Percentiles rank a stretch among this genome's conserved stretches.
Evolutionary conservation across 1,140 invertebrate species (phyloP).

Genomic region (Drosophila kikkawai): DNA sequence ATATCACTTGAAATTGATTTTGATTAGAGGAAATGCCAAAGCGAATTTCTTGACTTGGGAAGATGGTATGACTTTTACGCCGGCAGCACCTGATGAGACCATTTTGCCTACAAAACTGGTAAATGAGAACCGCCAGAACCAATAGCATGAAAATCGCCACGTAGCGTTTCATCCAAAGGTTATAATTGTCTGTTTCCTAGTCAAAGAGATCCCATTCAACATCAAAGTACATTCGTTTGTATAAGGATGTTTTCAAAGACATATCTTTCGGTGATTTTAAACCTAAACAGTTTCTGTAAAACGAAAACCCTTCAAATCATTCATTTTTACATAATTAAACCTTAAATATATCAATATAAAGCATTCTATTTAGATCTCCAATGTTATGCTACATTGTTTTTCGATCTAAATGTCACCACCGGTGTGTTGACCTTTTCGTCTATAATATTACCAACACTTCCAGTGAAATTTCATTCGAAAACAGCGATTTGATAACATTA

Average conservation of each 20-base stretch:
- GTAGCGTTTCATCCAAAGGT: background rate
- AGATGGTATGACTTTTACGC: background rate
- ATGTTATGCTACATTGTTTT: background rate
- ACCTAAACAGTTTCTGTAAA: too few relatives aligned
- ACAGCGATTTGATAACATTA: slow-evolving; percentile 27
- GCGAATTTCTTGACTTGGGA: background rate
- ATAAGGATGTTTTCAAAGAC: too few relatives aligned
- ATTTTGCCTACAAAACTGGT: background rate
- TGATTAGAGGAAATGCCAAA: background rate
- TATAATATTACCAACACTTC: background rate
- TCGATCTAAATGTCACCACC: background rate
- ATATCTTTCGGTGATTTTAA: too few relatives aligned
- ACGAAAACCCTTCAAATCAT: too few relatives aligned
- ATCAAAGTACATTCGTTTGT: background rate
- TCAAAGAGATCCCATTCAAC: background rate
- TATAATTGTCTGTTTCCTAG: background rate
- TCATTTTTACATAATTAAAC: too few relatives aligned
- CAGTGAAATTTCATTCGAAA: background rate
- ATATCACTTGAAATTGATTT: slow-evolving; percentile 7
- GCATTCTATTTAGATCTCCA: background rate
- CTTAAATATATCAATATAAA: too few relatives aligned
- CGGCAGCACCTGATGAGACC: background rate
- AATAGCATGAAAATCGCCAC: background rate
- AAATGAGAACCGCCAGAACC: background rate
- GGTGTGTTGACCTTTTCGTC: slow-evolving; percentile 3